Evolutionary conservation across 2,888 invertebrate species (phyloP).

Genomic region (Drosophila vallismaia): DNA sequence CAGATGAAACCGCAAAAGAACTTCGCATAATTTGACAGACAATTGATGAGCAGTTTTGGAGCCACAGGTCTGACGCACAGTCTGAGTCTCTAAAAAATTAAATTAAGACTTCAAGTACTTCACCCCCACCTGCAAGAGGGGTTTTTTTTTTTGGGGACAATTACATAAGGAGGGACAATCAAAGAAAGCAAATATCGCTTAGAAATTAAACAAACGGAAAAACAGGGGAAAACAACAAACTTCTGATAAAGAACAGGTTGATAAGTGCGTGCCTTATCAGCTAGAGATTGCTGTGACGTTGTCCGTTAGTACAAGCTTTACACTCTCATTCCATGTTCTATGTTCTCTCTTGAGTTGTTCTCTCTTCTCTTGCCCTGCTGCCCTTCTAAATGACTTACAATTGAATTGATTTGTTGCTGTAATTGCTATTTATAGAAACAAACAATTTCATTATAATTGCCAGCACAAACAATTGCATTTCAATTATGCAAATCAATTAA

Average conservation of each 20-base stretch:
- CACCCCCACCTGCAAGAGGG: neutral
- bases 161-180: constrained; percentile 36
- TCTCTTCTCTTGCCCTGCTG: neutral
- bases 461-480: constrained; percentile 44
- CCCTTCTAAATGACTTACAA: constrained; percentile 35
- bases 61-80: constrained; percentile 22
- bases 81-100: constrained; percentile 36
- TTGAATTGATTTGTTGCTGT: constrained; percentile 51
- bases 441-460: constrained; percentile 68
- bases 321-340: constrained; percentile 10
- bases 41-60: constrained; percentile 42
- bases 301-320: neutral
- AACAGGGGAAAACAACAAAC: constrained; percentile 23
- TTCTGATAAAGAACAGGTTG: constrained; percentile 46
- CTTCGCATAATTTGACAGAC: constrained; percentile 27
- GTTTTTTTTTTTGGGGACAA: constrained; percentile 12
- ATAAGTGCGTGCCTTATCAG: constrained; percentile 38
- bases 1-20: constrained; percentile 20
- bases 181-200: constrained; percentile 37
- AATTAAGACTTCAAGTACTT: constrained; percentile 23
- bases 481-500: constrained; percentile 60
- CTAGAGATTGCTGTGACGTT: constrained; percentile 38
- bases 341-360: neutral
- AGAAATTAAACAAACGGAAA: constrained; percentile 51
- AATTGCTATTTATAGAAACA: constrained; percentile 62